Evolutionary conservation across 2,888 invertebrate species (phyloP).

Genomic region (Saturnia pavonia): DNA sequence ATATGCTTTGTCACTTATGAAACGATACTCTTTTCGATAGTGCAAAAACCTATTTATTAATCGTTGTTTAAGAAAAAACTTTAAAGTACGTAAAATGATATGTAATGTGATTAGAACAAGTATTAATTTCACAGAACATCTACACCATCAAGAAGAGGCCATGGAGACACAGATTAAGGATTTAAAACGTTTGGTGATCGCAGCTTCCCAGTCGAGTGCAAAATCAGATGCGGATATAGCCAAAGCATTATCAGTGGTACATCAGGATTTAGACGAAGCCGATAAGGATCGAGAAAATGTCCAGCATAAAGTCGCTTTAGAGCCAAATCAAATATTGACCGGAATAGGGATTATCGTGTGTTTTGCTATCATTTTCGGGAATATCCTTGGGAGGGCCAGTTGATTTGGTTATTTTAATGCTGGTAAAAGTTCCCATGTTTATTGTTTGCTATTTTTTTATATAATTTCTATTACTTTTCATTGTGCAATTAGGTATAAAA

Average conservation of each 20-base stretch:
- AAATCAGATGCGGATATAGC: slow-evolving; percentile 69
- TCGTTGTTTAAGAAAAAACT: too few species aligned
- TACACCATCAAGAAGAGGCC: slow-evolving; percentile 63
- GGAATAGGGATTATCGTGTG: slow-evolving; percentile 63
- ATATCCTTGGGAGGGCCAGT: slow-evolving; percentile 63
- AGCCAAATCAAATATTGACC: slow-evolving; percentile 63
- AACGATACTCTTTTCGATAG: too few species aligned
- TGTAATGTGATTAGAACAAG: not conserved
- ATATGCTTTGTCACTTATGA: too few species aligned
- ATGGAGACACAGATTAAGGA: slow-evolving; percentile 63
- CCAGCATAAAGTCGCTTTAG: slow-evolving; percentile 44
- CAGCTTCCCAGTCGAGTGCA: slow-evolving; percentile 63
- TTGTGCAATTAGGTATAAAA: not conserved
- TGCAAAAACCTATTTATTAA: too few species aligned
- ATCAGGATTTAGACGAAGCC: slow-evolving; percentile 66
- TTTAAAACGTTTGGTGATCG: slow-evolving; percentile 56
- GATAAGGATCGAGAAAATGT: slow-evolving; percentile 46
- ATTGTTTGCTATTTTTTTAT: not conserved
- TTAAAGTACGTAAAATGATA: not conserved
- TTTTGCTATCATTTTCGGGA: slow-evolving; percentile 63
- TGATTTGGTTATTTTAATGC: slow-evolving; percentile 44
- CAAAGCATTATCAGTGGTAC: slow-evolving; percentile 63
- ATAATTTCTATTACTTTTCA: not conserved
- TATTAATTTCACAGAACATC: slow-evolving; percentile 56
- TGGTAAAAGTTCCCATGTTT: slow-evolving; percentile 14